phyloP scores from a whole-genome alignment of 1,140 invertebrate genomes.

The Rhopalosiphum padi region DNA sequence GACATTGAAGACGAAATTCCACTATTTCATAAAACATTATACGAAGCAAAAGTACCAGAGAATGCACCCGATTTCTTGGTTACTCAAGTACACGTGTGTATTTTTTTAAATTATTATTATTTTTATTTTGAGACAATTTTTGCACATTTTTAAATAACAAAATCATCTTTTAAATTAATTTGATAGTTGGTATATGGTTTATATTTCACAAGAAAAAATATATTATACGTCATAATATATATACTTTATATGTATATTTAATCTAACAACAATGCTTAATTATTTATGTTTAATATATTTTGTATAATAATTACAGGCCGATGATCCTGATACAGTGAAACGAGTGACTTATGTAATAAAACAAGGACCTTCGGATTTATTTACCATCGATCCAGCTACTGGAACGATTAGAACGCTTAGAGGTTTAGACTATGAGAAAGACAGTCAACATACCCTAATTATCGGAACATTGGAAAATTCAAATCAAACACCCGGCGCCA shows the following conservation, averaged over 20 bases:
- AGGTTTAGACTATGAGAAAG: conserved; percentile 80
- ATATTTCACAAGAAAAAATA: neutral
- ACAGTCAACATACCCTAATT: conserved; percentile 75
- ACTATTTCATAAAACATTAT: conserved; percentile 75
- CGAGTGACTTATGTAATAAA: conserved; percentile 85
- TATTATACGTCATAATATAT: too few relatives aligned
- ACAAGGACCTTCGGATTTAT: conserved; percentile 80
- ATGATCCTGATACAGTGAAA: conserved; percentile 77
- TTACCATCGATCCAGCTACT: conserved; percentile 79
- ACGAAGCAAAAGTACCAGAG: conserved; percentile 82
- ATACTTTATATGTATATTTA: too few relatives aligned
- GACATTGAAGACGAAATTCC: conserved; percentile 88
- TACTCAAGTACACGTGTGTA: conserved; percentile 71
- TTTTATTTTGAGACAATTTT: neutral
- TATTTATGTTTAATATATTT: neutral
- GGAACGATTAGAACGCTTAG: conserved; percentile 78
- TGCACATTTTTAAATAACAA: neutral
- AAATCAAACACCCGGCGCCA: conserved; percentile 73
- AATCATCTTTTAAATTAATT: neutral
- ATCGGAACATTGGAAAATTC: conserved; percentile 84
- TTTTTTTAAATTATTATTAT: neutral
- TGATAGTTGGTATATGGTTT: fast-evolving
- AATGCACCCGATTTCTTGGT: conserved; percentile 80
- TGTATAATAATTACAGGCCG: conserved; percentile 65
- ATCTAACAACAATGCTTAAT: too few relatives aligned